Percentiles rank a stretch among this genome's conserved stretches.
Evolutionary conservation across 2,888 invertebrate species (phyloP).

Genomic region (Caradrina clavipalpis): DNA sequence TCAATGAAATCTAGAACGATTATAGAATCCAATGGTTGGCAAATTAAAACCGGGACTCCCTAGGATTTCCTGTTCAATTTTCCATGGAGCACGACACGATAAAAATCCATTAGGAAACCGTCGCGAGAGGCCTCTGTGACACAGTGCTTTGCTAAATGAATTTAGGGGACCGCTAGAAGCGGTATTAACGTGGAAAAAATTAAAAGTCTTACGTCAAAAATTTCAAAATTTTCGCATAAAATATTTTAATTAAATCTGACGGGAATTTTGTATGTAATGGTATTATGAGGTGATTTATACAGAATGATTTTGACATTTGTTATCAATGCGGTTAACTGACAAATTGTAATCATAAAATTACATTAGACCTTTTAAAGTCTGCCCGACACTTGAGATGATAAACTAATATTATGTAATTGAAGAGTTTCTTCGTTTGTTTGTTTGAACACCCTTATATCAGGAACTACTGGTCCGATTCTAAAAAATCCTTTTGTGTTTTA

Average conservation of each 20-base stretch:
- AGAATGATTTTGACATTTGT: background rate
- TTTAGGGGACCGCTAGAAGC: conserved; percentile 69
- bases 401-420: too few relatives aligned
- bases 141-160: conserved; percentile 70
- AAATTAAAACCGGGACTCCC: conserved; percentile 86
- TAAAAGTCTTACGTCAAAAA: conserved; percentile 52
- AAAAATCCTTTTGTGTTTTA: too few relatives aligned
- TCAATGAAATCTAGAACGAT: conserved; percentile 88
- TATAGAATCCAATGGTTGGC: conserved; percentile 86
- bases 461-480: too few relatives aligned
- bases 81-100: conserved; percentile 84
- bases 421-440: too few relatives aligned
- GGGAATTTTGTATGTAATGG: conserved; percentile 22
- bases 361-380: too few relatives aligned
- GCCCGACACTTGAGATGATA: too few relatives aligned
- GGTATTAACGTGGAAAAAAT: conserved; percentile 60
- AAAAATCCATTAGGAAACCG: conserved; percentile 86
- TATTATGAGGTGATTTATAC: conserved; percentile 12
- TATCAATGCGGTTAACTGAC: too few relatives aligned
- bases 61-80: conserved; percentile 87
- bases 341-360: too few relatives aligned
- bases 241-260: conserved; percentile 52
- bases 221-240: conserved; percentile 38
- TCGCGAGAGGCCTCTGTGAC: conserved; percentile 77
- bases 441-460: too few relatives aligned